These are phyloP conservation scores for Ardeotis arabs DNA, from an alignment of 2,113 vertebrate genomes.

Conservation along the genomic window DNA sequence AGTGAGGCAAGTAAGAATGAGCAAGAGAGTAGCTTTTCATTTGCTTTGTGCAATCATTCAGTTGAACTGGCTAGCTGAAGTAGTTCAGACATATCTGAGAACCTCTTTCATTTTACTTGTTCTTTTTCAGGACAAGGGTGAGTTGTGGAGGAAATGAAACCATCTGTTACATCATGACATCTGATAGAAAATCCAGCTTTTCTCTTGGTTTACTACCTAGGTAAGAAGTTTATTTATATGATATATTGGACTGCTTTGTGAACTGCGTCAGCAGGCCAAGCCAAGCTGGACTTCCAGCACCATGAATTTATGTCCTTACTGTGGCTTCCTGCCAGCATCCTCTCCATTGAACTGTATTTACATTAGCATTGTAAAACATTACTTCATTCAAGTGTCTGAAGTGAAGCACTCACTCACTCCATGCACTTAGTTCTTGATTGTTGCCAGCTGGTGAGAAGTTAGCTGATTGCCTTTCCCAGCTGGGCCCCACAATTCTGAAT, in stretches of 20 bases:
- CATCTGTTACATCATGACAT: not conserved
- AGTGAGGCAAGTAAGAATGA: not conserved
- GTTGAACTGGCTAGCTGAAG: not conserved
- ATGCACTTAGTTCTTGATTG: not conserved
- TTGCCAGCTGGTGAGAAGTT: conserved; percentile 15
- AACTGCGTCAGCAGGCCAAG: conserved; percentile 7
- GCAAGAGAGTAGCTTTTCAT: not conserved
- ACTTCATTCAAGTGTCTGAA: conserved; percentile 33
- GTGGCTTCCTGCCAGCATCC: conserved; percentile 27
- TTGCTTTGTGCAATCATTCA: not conserved
- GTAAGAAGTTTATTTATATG: conserved; percentile 34
- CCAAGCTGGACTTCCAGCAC: conserved; percentile 8
- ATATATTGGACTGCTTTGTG: not conserved
- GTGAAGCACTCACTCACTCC: not conserved
- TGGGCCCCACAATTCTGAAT: not conserved
- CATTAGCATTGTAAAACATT: conserved; percentile 46
- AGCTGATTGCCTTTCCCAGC: not conserved
- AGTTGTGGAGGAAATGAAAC: not conserved
- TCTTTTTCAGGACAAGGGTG: not conserved
- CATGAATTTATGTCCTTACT: conserved; percentile 30
- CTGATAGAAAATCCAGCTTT: not conserved
- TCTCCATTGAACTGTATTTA: conserved; percentile 47
- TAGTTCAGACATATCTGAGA: not conserved
- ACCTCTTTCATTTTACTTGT: not conserved
- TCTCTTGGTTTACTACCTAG: conserved; percentile 23